Base-by-base conservation (phyloP, 2,797 vertebrate genomes). In the Gorsachius magnificus region DNA sequence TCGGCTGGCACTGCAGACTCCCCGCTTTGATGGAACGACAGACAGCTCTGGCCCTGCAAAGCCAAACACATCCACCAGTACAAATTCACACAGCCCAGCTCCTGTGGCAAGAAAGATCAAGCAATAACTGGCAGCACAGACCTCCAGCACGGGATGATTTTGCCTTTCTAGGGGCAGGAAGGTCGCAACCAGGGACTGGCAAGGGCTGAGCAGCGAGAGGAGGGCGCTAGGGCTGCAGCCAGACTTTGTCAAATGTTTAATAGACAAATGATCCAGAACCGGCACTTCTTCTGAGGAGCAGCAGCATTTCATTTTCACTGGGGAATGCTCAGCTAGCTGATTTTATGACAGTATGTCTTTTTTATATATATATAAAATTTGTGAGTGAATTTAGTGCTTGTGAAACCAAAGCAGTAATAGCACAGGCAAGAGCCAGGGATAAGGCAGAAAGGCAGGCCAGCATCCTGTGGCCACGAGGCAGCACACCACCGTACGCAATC, bases 271-370 rank as follows among this genome's bases (percentile, higher is more conserved):
- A 86, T 70, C 74, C 90, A 79, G 88, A 89, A 60, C 71, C 48
- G 90, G 72, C 58, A 63, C 46, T 89, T 91, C 70, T 60, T 72
- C 54, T 51, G 58, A 91, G 85, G 70, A 79, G 46, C 58, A 72
- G 88, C 70, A 93, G 83, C 83, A 87, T 78, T 82, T 89, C 56
- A 70, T 94, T 96, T 89, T 84, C 74, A 84, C 16, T 16, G 51
- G 70, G 70, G 80, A 95, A 88, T 56, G 77, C 77, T 95, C 93
- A 87, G 66, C 46, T 64, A 86, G 66, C 77, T 90, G 85, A 48
- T 88, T 92, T 95, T 94, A 93, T 61, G 80, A 76, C 83, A 56
- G 41, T 81, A 72, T 76, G 58, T 58, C 43, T 95, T 91, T 86
- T 92, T 35, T 64, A 84, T 66, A 58, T 25, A 75, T 75, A 31